Evolutionary conservation across 2,888 invertebrate species (phyloP).

Genomic region (Icerya purchasi): DNA sequence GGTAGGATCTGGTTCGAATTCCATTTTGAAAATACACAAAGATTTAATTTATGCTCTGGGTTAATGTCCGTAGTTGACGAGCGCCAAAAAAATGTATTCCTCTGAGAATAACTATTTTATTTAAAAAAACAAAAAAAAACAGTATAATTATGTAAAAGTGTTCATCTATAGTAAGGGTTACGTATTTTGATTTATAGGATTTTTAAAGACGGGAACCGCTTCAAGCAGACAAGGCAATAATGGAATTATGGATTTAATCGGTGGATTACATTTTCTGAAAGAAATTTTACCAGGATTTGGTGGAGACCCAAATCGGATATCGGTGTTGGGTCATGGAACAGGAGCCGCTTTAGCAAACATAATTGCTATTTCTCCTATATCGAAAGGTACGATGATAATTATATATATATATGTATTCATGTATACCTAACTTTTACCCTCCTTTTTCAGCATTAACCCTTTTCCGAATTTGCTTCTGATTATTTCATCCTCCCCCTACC

Average conservation of each 20-base stretch:
- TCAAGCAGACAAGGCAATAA: conserved; percentile 79
- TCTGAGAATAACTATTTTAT: too few species aligned
- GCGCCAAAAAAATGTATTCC: too few species aligned
- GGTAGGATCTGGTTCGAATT: too few species aligned
- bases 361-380: conserved; percentile 83
- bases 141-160: too few species aligned
- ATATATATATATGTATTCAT: neutral
- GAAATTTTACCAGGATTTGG: conserved; percentile 89
- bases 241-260: conserved; percentile 77
- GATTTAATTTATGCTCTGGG: too few species aligned
- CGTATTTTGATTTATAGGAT: too few species aligned
- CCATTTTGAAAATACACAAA: too few species aligned
- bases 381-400: conserved; percentile 44
- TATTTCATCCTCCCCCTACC: neutral
- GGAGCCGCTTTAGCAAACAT: conserved; percentile 93
- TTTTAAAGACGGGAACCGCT: conserved; percentile 72
- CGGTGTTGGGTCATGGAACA: conserved; percentile 86
- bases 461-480: neutral
- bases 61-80: too few species aligned
- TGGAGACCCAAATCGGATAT: conserved; percentile 80
- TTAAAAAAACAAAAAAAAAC: too few species aligned
- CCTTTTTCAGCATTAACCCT: neutral
- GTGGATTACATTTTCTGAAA: conserved; percentile 88
- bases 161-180: too few species aligned
- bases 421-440: neutral